These are phyloP conservation scores for Labeo rohita DNA, from an alignment of 2,113 vertebrate species.

Conservation along the genomic window DNA sequence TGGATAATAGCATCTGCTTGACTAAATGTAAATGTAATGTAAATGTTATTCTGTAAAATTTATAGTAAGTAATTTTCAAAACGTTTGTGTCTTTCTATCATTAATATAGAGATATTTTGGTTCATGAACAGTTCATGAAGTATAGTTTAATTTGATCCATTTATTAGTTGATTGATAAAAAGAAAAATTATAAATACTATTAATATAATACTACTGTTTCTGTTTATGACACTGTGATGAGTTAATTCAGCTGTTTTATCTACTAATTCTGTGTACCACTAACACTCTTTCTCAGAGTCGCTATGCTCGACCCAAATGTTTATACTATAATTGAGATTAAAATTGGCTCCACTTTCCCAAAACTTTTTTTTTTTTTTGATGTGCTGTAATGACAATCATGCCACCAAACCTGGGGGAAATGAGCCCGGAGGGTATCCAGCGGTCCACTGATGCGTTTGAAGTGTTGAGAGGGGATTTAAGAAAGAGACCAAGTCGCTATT, in stretches of 20 bases:
- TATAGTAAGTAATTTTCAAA: background rate
- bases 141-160: background rate
- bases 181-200: background rate
- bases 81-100: background rate
- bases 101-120: background rate
- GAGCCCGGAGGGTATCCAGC: conserved; percentile 39
- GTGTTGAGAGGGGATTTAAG: conserved; percentile 39
- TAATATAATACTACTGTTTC: background rate
- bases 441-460: conserved; percentile 44
- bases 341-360: conserved; percentile 49
- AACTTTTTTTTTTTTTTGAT: conserved; percentile 43
- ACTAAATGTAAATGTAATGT: too few species aligned
- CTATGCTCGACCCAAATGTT: conserved; percentile 34
- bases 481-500: conserved; percentile 59
- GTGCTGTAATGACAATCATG: conserved; percentile 18
- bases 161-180: background rate
- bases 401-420: conserved; percentile 54
- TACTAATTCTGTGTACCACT: background rate
- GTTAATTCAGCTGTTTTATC: background rate
- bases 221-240: background rate
- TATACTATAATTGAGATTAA: conserved; percentile 47
- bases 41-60: background rate
- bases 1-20: too few species aligned
- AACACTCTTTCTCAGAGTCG: background rate
- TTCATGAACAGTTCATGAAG: background rate